These are phyloP conservation scores for Cygnus olor DNA, from an alignment of 2,797 vertebrate genomes.

Conservation along the genomic window DNA sequence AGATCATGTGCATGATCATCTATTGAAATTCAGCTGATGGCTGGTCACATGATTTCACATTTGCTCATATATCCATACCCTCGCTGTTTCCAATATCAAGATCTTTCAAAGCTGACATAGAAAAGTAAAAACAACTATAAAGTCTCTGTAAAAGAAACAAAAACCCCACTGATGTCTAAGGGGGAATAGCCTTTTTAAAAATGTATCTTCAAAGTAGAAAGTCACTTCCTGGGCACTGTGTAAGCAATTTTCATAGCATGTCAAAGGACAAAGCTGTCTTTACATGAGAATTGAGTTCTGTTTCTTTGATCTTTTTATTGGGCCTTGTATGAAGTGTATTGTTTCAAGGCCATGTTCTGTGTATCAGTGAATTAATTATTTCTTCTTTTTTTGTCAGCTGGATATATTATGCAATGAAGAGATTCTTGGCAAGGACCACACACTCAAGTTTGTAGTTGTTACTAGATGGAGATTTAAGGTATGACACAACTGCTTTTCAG, in stretches of 20 bases:
- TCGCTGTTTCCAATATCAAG: neutral
- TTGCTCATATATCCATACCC: neutral
- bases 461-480: constrained; percentile 99
- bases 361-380: neutral
- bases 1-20: neutral
- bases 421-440: constrained; percentile 99
- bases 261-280: neutral
- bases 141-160: neutral
- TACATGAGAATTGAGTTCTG: neutral
- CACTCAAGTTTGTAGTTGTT: constrained; percentile 99
- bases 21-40: neutral
- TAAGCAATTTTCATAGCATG: neutral
- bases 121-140: neutral
- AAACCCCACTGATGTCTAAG: neutral
- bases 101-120: neutral
- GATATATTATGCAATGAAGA: constrained; percentile 99
- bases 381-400: constrained; percentile 82
- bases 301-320: constrained; percentile 9
- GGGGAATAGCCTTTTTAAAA: neutral
- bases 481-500: constrained; percentile 18
- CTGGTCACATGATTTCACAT: neutral
- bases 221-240: neutral
- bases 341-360: too few species aligned
- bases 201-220: neutral
- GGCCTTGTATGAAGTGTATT: neutral